Conservation (phyloP, 2,888 invertebrate genomes). For the Trichogramma evanescens region DNA sequence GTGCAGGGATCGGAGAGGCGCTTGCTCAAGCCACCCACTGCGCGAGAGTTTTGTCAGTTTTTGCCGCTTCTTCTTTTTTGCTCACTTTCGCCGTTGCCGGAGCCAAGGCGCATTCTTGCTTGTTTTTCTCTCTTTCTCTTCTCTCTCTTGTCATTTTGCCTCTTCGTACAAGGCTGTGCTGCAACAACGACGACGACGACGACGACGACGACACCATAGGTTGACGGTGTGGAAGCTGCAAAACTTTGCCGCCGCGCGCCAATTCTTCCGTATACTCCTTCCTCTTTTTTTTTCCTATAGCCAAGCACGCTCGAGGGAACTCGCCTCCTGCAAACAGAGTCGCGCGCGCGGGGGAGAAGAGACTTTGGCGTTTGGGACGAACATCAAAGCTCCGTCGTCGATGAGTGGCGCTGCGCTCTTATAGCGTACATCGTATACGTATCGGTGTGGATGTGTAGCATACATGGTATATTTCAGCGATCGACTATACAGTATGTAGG, state of each 20-base stretch:
- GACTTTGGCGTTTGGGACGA: conserved; percentile 23
- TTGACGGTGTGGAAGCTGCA: not conserved
- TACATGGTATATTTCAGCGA: too few species aligned
- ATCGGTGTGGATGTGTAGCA: too few species aligned
- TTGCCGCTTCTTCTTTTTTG: not conserved
- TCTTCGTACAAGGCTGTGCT: not conserved
- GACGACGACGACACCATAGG: not conserved
- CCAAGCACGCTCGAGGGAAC: not conserved
- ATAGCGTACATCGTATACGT: too few species aligned
- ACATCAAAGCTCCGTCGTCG: conserved; percentile 22
- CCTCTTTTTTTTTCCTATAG: not conserved
- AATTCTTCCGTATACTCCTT: not conserved
- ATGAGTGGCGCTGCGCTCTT: not conserved
- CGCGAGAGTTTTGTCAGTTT: not conserved
- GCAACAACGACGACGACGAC: not conserved
- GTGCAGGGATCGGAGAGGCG: not conserved
- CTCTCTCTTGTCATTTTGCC: conserved; percentile 6
- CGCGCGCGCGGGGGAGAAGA: not conserved
- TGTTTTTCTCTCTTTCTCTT: not conserved
- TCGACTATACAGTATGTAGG: too few species aligned
- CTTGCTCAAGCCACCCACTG: not conserved
- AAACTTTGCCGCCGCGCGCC: conserved; percentile 12
- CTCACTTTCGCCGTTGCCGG: not conserved
- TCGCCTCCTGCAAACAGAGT: not conserved
- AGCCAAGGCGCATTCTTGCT: too few species aligned